phyloP scores from a whole-genome alignment of 2,113 vertebrate genomes.

The Anseranas semipalmata region DNA sequence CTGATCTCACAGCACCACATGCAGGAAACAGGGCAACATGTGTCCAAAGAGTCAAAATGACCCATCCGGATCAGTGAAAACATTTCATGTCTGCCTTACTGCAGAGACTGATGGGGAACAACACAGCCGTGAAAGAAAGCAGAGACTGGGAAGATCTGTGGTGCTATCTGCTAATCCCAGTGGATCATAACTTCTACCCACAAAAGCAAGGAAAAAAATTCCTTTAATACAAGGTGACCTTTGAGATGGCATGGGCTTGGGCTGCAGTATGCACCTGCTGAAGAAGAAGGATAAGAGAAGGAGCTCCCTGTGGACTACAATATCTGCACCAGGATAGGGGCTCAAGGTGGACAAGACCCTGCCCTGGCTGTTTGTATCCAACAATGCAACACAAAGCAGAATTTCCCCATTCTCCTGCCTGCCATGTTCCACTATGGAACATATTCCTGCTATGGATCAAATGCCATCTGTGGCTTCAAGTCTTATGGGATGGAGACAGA shows the following conservation, averaged over 20 bases:
- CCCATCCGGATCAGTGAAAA: not conserved
- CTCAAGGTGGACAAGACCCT: not conserved
- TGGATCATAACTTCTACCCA: not conserved
- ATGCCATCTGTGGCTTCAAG: not conserved
- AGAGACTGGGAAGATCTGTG: not conserved
- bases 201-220: not conserved
- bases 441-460: too few relatives aligned
- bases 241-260: too few relatives aligned
- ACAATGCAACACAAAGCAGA: not conserved
- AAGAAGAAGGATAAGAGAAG: not conserved
- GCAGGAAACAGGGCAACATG: not conserved
- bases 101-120: not conserved
- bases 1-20: not conserved
- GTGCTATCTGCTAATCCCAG: not conserved
- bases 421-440: not conserved
- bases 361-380: not conserved
- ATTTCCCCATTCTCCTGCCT: not conserved
- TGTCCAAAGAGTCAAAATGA: not conserved
- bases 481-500: not conserved
- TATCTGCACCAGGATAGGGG: not conserved
- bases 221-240: not conserved
- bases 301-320: accelerated
- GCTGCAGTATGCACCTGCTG: not conserved
- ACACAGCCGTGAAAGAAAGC: not conserved
- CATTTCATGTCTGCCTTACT: not conserved